Evolutionary conservation across 2,888 invertebrate genomes (phyloP), one percentile per base, ranked within the genome.

Genomic region (Gandaritis pyraliata): DNA sequence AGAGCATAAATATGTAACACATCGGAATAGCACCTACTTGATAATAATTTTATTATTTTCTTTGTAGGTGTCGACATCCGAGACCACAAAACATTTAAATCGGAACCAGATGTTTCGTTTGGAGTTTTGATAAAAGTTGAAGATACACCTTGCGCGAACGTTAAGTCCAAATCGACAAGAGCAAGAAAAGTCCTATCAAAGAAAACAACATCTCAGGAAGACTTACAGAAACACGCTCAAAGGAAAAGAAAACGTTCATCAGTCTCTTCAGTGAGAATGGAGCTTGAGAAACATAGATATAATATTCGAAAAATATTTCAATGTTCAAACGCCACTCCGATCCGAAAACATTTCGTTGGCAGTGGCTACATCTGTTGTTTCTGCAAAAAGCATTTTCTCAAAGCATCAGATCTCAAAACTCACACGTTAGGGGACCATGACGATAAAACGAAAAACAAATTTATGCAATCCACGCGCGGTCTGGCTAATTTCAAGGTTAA

Each of bases 291-390:
- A 47, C 61, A 61, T 60, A 57, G 72, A 15, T 66, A 72, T n/a
- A 80, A 80, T 59, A 63, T 80, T 8, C 61, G 68, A n/a, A 71
- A 66, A 0, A 73, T 80, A 7, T 58, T 80, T 1, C 58, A 66
- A 18, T 61, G 52, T 36, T 74, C 82, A 0, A 85, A 85, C 29
- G 82, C 82, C 0, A 82, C 84, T 1, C 83, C 81, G 0, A 81
- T 85, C 1, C 71, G 77, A 2, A 69, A 73, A 15, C 67, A 65
- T 48, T 75, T 69, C 43, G 66, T 61, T 2, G 72, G 61, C 36
- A 73, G 77, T 1, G 83, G 83, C 0, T 87, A 85, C 59, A 60
- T 66, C 0, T 87, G 87, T 62, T 77, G 78, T 29, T 87, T 78
- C 61, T 87, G 87, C 41, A 58, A 68, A 0, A 58, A 74, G 2